Evolutionary conservation across 2,113 vertebrate species (phyloP).

Genomic region (Vicugna pacos): DNA sequence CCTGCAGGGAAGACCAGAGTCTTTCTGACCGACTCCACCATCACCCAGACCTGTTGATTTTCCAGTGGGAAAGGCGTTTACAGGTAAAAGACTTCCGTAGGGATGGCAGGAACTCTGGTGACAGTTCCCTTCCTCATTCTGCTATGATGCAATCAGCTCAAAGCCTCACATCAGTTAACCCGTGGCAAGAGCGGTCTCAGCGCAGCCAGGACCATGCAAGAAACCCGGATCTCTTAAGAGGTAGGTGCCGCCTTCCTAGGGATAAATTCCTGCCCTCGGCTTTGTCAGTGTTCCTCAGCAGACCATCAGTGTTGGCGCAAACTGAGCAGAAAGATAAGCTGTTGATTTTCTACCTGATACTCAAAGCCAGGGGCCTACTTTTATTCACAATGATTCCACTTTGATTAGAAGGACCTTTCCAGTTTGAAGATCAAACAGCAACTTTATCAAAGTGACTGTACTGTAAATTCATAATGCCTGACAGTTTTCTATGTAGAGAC

Average conservation of each 20-base stretch:
- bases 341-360: conserved; percentile 29
- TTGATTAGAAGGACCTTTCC: conserved; percentile 57
- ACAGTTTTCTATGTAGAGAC: conserved; percentile 3
- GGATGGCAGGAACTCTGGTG: not conserved
- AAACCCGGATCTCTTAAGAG: not conserved
- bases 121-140: not conserved
- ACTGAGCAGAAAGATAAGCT: not conserved
- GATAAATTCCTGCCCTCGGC: not conserved
- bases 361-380: conserved; percentile 37
- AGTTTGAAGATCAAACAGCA: conserved; percentile 49
- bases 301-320: conserved; percentile 66
- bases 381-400: conserved; percentile 38
- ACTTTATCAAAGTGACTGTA: conserved; percentile 20
- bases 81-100: conserved; percentile 70
- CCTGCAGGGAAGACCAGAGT: not conserved
- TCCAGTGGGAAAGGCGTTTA: conserved; percentile 46
- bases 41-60: not conserved
- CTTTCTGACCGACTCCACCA: not conserved
- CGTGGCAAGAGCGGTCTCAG: not conserved
- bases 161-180: conserved; percentile 11
- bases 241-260: not conserved
- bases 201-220: not conserved
- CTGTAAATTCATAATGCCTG: not conserved
- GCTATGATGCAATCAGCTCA: not conserved
- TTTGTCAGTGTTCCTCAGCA: not conserved